Base-by-base conservation (phyloP, 2,797 vertebrate species). In the Urocyon cinereoargenteus region DNA sequence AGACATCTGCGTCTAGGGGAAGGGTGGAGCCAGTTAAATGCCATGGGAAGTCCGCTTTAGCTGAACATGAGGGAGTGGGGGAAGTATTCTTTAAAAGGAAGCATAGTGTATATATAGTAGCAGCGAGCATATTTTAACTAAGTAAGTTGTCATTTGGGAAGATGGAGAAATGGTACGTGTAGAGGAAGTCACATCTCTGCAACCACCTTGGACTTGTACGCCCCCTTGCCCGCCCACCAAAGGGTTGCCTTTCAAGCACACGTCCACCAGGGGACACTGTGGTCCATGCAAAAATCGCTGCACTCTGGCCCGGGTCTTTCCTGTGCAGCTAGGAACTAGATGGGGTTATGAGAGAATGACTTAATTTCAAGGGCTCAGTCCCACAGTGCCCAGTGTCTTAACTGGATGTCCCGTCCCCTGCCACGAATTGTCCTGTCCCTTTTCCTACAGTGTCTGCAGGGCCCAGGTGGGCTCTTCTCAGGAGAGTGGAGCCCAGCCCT, bases 151-250 rank as follows among this genome's bases (percentile, higher is more conserved):
- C 45, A 70, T 87, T 62, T 87, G 21, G 79, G 19, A 64, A 93
- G n/a, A 40, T 21, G 26, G 31, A 78, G 16, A 64, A 40, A 36
- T 7, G 12, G 11, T 14, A 2, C 0, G 2, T 53, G 40, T 53
- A 19, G 77, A 87, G 82, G 49, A 34, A 82, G 90, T 9, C 34
- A 0, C 6, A 6, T 16, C 36, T 31, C 49, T 2, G 16, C 57
- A 15, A 2, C 7, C 1, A 6, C 28, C 1, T 2, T 53, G 12
- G 13, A 45, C 51, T 16, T 28, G 15, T 11, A 34, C 31, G 16
- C 13, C 6, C 16, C 3, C 7, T 19, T 14, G 28, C 10, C 22
- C 24, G 1, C 0, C 3, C 6, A 1, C 5, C 22, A 2, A 1
- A 22, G 66, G 57, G 45, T 49, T 57, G 66, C 15, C 1, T 49